Evolutionary conservation across 1,140 invertebrate genomes (phyloP).

Genomic region (Drosophila sproati): DNA sequence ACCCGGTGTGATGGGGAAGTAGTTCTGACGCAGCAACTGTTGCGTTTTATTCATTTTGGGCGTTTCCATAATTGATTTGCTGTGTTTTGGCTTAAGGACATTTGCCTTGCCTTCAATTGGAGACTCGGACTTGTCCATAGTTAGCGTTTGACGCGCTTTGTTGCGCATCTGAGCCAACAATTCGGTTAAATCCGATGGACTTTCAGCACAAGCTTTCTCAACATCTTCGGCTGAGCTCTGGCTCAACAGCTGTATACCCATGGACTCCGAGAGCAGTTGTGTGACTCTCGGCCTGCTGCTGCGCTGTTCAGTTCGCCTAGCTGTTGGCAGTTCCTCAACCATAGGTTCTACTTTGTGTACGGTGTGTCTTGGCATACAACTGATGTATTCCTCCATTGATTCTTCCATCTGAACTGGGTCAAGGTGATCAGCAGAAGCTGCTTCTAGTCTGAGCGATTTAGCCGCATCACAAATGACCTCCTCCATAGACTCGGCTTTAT

Average conservation of each 20-base stretch:
- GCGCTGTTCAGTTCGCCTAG: background rate
- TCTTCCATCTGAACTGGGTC: background rate
- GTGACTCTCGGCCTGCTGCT: background rate
- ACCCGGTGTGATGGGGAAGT: slow-evolving; percentile 38
- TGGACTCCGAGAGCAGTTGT: background rate
- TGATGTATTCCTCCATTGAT: background rate
- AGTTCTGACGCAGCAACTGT: background rate
- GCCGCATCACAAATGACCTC: background rate
- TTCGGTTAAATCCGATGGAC: slow-evolving; percentile 8
- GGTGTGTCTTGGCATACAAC: slow-evolving; percentile 7
- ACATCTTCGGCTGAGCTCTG: background rate
- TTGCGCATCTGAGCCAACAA: slow-evolving; percentile 11
- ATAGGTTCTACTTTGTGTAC: background rate
- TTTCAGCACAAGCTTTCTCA: background rate
- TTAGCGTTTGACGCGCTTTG: background rate
- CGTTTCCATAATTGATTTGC: slow-evolving; percentile 16
- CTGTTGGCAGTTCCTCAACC: slow-evolving; percentile 2
- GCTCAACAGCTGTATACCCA: background rate
- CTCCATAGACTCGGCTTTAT: background rate
- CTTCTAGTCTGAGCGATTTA: background rate
- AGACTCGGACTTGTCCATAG: background rate
- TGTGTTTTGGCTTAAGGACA: background rate
- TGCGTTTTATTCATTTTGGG: slow-evolving; percentile 24
- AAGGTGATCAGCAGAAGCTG: background rate
- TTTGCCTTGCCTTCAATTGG: slow-evolving; percentile 4